Base-by-base conservation (phyloP, 2,113 vertebrate genomes). In the Xiphophorus maculatus region DNA sequence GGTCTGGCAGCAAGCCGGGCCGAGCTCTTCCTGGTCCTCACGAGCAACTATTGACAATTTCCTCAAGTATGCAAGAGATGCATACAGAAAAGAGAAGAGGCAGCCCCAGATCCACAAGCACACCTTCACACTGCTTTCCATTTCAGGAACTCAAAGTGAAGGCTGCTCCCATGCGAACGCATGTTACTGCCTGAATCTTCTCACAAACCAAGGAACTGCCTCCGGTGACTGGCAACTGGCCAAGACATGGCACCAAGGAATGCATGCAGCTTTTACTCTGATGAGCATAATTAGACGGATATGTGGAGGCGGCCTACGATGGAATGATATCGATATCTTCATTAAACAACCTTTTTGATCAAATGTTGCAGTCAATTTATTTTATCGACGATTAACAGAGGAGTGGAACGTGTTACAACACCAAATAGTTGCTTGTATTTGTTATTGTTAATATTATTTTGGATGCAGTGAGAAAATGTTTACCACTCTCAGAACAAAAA, bases 31-130 rank as follows among this genome's bases (percentile, higher is more conserved):
- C 73, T 77, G 70, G 27, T 87, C 81, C 70, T 74, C 74, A 58
- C 69, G 67, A 85, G 70, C 67, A 74, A 62, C 81, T 87, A 91
- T 80, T 85, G 89, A 92, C 92, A 91, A 93, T 94, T 93, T 94
- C 90, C 90, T 91, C 87, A 92, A 92, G 84, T 90, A 92, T 93
- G 88, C 70, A 69, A 83, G 81, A 87, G 79, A 85, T 79, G 77
- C 80, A 89, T 79, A 79, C 66, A 85, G 28, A 63, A 29, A 63
- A n/a, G 51, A 88, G 70, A 66, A 35, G 30, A 54, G 65, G 82
- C 76, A 88, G 76, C 29, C 86, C 63, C 74, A 69, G 51, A 82
- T 28, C 58, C 40, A 71, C 54, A 58, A 51, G 63, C 58, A 76
- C 48, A 58, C 42, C 58, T 12, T 28, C 69, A 44, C 62, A 69